Evolutionary conservation across 2,888 invertebrate genomes (phyloP).

Genomic region (Hemithea aestivaria): DNA sequence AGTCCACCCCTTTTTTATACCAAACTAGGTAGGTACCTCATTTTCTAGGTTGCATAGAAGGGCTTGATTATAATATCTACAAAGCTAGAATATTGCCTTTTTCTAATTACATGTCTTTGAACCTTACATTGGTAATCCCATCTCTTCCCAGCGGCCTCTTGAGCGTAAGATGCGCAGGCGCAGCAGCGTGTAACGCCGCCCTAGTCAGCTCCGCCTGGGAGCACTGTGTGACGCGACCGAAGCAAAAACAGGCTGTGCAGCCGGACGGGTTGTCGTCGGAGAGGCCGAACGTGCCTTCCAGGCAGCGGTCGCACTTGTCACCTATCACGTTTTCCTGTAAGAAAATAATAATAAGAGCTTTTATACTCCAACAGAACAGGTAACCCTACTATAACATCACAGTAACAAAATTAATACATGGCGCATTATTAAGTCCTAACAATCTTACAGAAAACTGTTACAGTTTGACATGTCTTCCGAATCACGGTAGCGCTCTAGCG

Average conservation of each 20-base stretch:
- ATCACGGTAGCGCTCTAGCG: too few relatives aligned
- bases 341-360: neutral
- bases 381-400: too few relatives aligned
- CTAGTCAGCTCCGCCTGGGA: slow-evolving; percentile 89
- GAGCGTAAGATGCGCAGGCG: slow-evolving; percentile 72
- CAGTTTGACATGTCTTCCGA: too few relatives aligned
- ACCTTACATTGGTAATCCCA: slow-evolving; percentile 41
- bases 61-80: too few relatives aligned
- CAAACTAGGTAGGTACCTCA: too few relatives aligned
- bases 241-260: slow-evolving; percentile 98
- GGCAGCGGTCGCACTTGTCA: slow-evolving; percentile 90
- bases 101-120: neutral
- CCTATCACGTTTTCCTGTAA: slow-evolving; percentile 89
- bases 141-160: slow-evolving; percentile 34
- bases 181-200: slow-evolving; percentile 85
- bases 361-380: too few relatives aligned
- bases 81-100: slow-evolving; percentile 3
- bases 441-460: too few relatives aligned
- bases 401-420: too few relatives aligned
- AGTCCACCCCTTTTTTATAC: too few relatives aligned
- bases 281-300: slow-evolving; percentile 91
- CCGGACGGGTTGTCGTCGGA: slow-evolving; percentile 88
- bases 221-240: slow-evolving; percentile 90
- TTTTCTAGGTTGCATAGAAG: too few relatives aligned
- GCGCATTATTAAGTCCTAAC: too few relatives aligned